Evolutionary conservation across 2,113 vertebrate genomes (phyloP).

Genomic region (Hydrochoerus hydrochaeris): DNA sequence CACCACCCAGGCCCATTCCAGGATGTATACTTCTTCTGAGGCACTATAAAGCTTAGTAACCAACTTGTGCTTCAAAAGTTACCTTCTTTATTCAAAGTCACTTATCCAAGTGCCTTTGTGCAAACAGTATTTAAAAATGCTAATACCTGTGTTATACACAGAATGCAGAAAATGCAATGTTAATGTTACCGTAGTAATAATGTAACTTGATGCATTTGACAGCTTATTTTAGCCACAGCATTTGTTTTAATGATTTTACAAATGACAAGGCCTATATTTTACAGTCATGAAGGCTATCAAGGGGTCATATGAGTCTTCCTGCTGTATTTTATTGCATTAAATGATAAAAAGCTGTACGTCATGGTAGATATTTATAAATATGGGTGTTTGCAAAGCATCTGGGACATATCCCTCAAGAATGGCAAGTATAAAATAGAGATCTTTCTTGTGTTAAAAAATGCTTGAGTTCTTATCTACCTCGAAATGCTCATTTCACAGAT

Average conservation of each 20-base stretch:
- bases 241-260: slow-evolving; percentile 68
- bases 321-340: slow-evolving; percentile 28
- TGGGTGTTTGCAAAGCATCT: slow-evolving; percentile 24
- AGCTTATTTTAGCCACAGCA: slow-evolving; percentile 56
- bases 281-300: slow-evolving; percentile 50
- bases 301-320: slow-evolving; percentile 43
- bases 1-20: background rate
- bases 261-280: slow-evolving; percentile 60
- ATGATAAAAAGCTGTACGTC: slow-evolving; percentile 2
- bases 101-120: background rate
- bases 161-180: slow-evolving; percentile 54
- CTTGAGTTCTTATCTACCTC: background rate
- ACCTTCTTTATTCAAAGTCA: slow-evolving; percentile 54
- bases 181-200: slow-evolving; percentile 50
- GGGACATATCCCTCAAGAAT: background rate
- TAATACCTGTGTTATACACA: slow-evolving; percentile 33
- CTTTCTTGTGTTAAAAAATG: background rate
- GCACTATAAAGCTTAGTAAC: background rate
- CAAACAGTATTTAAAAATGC: background rate
- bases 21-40: background rate
- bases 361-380: slow-evolving; percentile 53
- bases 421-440: background rate
- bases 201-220: slow-evolving; percentile 6
- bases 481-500: background rate
- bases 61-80: background rate